Evolutionary conservation across 2,888 invertebrate species (phyloP).

Genomic region (Portevinia maculata): DNA sequence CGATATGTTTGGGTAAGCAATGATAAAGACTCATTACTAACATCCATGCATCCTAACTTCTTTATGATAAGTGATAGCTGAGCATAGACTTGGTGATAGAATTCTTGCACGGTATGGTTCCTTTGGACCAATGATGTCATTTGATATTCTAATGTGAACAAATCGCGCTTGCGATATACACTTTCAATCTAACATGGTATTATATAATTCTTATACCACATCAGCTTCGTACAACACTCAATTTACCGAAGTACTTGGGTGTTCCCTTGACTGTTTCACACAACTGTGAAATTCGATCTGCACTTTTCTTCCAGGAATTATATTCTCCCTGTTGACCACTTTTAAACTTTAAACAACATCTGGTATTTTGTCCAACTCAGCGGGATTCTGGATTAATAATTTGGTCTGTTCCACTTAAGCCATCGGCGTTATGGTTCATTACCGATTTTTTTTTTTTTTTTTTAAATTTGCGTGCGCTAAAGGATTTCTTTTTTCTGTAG

Average conservation of each 20-base stretch:
- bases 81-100: slow-evolving; percentile 72
- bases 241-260: slow-evolving; percentile 53
- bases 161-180: slow-evolving; percentile 62
- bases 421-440: slow-evolving; percentile 1
- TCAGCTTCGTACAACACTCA: slow-evolving; percentile 45
- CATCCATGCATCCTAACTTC: slow-evolving; percentile 39
- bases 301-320: slow-evolving; percentile 44
- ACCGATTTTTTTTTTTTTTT: too few species aligned
- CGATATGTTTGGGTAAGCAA: slow-evolving; percentile 36
- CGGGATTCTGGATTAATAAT: slow-evolving; percentile 4
- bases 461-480: too few species aligned
- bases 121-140: too few species aligned
- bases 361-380: slow-evolving; percentile 52
- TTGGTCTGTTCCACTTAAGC: slow-evolving; percentile 7
- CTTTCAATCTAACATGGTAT: slow-evolving; percentile 44
- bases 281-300: slow-evolving; percentile 44
- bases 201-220: slow-evolving; percentile 43
- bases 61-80: slow-evolving; percentile 47
- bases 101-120: slow-evolving; percentile 57
- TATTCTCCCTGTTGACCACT: slow-evolving; percentile 45
- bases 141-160: slow-evolving; percentile 70
- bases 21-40: slow-evolving; percentile 8
- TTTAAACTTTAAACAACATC: slow-evolving; percentile 37
- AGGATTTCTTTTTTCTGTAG: too few species aligned
- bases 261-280: slow-evolving; percentile 36